Evolutionary conservation across 2,113 vertebrate species (phyloP).

Genomic region (Propithecus coquereli): DNA sequence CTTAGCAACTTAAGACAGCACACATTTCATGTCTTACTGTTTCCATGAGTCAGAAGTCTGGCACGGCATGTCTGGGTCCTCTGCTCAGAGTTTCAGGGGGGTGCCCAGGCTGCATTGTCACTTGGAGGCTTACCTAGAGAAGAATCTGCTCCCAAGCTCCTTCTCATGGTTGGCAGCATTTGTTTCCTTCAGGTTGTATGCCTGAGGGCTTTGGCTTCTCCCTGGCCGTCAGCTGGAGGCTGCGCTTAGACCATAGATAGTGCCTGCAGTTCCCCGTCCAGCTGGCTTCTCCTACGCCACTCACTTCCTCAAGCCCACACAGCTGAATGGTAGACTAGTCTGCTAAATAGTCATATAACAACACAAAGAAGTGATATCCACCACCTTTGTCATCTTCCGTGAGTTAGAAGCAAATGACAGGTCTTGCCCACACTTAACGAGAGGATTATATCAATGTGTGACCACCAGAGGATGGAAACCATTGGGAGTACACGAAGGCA

Average conservation of each 20-base stretch:
- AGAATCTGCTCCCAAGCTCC: neutral
- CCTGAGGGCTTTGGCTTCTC: neutral
- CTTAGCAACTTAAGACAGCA: neutral
- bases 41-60: neutral
- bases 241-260: neutral
- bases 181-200: neutral
- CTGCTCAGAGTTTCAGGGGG: neutral
- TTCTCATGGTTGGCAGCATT: neutral
- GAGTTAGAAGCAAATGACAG: neutral
- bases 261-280: neutral
- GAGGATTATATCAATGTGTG: neutral
- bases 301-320: neutral
- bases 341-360: neutral
- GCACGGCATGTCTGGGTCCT: neutral
- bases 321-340: neutral
- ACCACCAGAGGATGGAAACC: neutral
- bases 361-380: neutral
- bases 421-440: neutral
- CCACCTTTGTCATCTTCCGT: neutral
- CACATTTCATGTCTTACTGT: neutral
- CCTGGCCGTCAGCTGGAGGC: neutral
- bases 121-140: neutral
- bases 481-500: accelerated
- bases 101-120: too few species aligned
- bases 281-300: neutral